Conservation (phyloP, 1,140 invertebrate species). For the Harpegnathos saltator region DNA sequence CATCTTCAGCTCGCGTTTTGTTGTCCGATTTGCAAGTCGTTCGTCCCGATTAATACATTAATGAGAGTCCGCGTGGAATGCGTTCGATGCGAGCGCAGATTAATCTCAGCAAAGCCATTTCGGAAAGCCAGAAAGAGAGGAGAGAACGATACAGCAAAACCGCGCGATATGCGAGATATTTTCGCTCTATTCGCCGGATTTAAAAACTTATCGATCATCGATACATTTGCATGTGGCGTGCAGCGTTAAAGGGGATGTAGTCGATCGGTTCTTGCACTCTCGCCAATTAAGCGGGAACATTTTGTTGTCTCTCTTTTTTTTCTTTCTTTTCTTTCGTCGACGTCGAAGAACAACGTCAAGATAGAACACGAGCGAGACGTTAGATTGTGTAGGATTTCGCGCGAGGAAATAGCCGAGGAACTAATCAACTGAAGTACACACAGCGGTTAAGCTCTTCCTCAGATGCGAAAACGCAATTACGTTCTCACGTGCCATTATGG, state of each 20-base stretch:
- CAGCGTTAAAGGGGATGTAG: background rate
- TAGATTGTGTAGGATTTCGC: background rate
- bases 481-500: background rate
- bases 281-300: background rate
- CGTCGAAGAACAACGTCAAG: background rate
- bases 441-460: slow-evolving; percentile 6
- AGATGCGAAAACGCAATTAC: background rate
- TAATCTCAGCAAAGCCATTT: no score
- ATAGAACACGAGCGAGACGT: no score
- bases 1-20: no score
- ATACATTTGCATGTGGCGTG: background rate
- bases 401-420: background rate
- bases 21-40: no score
- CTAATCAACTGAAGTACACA: background rate
- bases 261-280: background rate
- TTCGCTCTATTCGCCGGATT: background rate
- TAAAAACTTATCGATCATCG: background rate
- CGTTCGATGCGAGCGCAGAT: no score
- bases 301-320: no score
- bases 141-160: background rate
- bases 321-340: background rate
- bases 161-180: background rate
- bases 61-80: no score
- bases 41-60: no score
- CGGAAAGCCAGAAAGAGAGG: no score